Conservation (phyloP, 1,140 invertebrate species). For the Heterodera schachtii region DNA sequence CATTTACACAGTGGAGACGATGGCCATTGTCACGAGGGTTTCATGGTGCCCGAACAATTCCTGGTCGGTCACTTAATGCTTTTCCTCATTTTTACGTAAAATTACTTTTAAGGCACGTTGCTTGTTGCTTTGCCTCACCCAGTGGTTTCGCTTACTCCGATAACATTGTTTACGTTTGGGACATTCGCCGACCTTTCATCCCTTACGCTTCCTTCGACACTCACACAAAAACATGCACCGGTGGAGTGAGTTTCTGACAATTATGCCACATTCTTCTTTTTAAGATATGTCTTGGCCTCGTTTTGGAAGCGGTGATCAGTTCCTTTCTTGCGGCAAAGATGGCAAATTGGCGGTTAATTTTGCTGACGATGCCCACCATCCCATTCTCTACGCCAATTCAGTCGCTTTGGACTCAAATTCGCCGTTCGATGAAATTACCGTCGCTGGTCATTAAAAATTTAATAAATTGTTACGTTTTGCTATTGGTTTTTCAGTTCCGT, state of each 20-base stretch:
- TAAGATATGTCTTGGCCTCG: constrained; percentile 42
- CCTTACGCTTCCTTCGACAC: constrained; percentile 39
- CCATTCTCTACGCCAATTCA: constrained; percentile 37
- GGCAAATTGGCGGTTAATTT: constrained; percentile 39
- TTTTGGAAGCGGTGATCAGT: constrained; percentile 34
- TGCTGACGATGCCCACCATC: constrained; percentile 28
- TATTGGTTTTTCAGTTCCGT: constrained; percentile 32
- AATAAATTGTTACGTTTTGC: not conserved
- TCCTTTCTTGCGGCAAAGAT: constrained; percentile 53
- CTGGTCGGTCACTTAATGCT: not conserved
- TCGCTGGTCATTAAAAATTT: constrained; percentile 22
- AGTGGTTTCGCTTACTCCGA: constrained; percentile 31
- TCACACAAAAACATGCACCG: constrained; percentile 32
- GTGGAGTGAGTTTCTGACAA: constrained; percentile 22
- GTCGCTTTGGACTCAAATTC: constrained; percentile 35
- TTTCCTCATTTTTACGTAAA: not conserved
- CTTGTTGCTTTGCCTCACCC: constrained; percentile 27
- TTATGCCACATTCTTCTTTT: not conserved
- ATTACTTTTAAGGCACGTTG: constrained; percentile 24
- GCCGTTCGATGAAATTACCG: constrained; percentile 31
- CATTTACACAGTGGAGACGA: constrained; percentile 49
- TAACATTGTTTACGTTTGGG: constrained; percentile 47
- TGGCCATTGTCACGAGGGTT: constrained; percentile 41
- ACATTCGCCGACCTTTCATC: constrained; percentile 45
- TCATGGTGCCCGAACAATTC: constrained; percentile 47